These are phyloP conservation scores for Austrolebias charrua DNA, from an alignment of 2,797 vertebrate species.

Conservation along the genomic window DNA sequence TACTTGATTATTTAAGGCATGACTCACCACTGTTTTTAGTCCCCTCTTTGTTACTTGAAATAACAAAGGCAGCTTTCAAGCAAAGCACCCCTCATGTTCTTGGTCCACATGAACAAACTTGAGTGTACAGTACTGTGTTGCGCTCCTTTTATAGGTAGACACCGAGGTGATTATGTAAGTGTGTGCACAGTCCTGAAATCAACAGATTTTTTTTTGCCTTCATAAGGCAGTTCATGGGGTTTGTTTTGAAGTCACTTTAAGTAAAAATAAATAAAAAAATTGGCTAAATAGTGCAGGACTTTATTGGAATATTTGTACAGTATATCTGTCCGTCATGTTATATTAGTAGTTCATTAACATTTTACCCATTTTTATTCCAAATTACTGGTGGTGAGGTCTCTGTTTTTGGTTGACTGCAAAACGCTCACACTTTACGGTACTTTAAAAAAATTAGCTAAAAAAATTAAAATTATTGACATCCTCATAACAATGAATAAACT, in stretches of 20 bases:
- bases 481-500: no score
- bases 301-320: neutral
- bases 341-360: neutral
- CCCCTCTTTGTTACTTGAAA: slow-evolving; percentile 65
- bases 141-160: slow-evolving; percentile 81
- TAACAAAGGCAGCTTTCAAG: slow-evolving; percentile 72
- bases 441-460: no score
- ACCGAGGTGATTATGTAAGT: slow-evolving; percentile 67
- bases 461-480: no score
- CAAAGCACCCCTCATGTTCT: slow-evolving; percentile 66
- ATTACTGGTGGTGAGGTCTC: no score
- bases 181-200: slow-evolving; percentile 55
- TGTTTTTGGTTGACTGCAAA: neutral
- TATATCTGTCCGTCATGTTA: neutral
- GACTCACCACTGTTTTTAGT: slow-evolving; percentile 66
- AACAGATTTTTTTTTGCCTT: slow-evolving; percentile 60
- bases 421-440: neutral
- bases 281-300: neutral
- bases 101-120: slow-evolving; percentile 53
- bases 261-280: neutral
- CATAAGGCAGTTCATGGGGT: slow-evolving; percentile 58
- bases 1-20: slow-evolving; percentile 62
- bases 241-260: slow-evolving; percentile 36
- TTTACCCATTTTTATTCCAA: neutral
- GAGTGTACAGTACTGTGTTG: slow-evolving; percentile 46